Conservation (phyloP, 1,140 invertebrate species). For the Drosophila lacteicornis region DNA sequence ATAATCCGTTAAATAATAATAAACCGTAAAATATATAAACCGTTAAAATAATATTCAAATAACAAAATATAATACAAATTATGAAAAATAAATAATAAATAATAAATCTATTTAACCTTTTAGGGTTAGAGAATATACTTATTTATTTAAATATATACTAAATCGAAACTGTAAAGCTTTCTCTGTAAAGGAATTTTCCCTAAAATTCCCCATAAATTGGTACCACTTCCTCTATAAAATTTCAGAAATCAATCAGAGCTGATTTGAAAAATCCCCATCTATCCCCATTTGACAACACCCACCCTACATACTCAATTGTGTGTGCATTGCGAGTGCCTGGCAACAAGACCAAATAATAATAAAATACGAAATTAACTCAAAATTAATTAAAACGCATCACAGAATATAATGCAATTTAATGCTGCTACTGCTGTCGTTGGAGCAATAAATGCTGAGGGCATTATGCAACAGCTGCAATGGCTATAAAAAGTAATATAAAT, state of each 20-base stretch:
- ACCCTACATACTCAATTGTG: constrained; percentile 1
- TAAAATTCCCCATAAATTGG: background rate
- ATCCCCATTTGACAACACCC: background rate
- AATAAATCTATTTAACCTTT: too few species aligned
- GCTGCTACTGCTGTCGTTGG: constrained; percentile 44
- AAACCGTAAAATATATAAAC: too few species aligned
- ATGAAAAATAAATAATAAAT: too few species aligned
- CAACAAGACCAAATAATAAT: constrained; percentile 22
- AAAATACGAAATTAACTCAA: constrained; percentile 72
- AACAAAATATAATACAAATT: too few species aligned
- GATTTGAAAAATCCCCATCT: constrained; percentile 4
- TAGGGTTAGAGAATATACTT: too few species aligned
- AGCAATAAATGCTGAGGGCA: constrained; percentile 49
- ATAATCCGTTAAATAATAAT: too few species aligned
- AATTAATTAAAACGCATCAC: constrained; percentile 81
- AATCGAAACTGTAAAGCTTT: too few species aligned
- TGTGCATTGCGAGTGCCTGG: constrained; percentile 8
- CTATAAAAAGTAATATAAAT: constrained; percentile 78
- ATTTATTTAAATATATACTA: too few species aligned
- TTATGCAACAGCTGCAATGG: constrained; percentile 50
- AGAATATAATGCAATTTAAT: constrained; percentile 76
- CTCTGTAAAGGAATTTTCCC: background rate
- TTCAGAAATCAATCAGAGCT: constrained; percentile 18
- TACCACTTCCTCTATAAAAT: background rate
- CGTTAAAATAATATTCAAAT: too few species aligned